phyloP scores from a whole-genome alignment of 2,888 invertebrate genomes.

The Teinopalpus imperialis region DNA sequence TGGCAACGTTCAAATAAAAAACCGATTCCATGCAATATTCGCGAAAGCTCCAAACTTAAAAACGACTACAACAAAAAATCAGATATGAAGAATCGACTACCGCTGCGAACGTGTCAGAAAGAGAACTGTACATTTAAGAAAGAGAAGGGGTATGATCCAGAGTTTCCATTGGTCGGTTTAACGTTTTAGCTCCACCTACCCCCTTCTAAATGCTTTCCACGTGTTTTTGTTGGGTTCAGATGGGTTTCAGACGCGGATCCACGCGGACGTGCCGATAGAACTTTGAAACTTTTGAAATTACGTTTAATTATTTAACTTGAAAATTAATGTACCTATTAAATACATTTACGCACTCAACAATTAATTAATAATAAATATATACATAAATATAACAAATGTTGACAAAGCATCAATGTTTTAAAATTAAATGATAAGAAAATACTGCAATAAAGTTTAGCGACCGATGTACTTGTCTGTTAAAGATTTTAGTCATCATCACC shows the following conservation, averaged over 20 bases:
- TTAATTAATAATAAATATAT: too few species aligned
- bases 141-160: slow-evolving; percentile 33
- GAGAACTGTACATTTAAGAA: slow-evolving; percentile 38
- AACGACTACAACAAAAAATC: slow-evolving; percentile 56
- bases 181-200: slow-evolving; percentile 45
- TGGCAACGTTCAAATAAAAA: slow-evolving; percentile 45
- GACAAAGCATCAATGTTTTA: too few species aligned
- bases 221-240: slow-evolving; percentile 68
- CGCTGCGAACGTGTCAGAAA: slow-evolving; percentile 56
- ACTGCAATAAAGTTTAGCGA: too few species aligned
- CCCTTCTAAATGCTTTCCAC: slow-evolving; percentile 44
- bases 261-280: slow-evolving; percentile 42
- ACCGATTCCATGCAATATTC: slow-evolving; percentile 46
- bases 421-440: too few species aligned
- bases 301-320: slow-evolving; percentile 34
- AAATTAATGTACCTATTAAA: too few species aligned
- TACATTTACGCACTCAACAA: too few species aligned
- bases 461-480: too few species aligned
- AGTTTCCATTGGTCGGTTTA: slow-evolving; percentile 41
- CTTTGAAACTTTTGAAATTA: slow-evolving; percentile 34
- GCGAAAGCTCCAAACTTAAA: slow-evolving; percentile 51
- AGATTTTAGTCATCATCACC: too few species aligned
- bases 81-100: slow-evolving; percentile 68
- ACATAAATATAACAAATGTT: too few species aligned
- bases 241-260: slow-evolving; percentile 43